Evolutionary conservation across 2,888 invertebrate genomes (phyloP).

Genomic region (Ectropis crepuscularia): DNA sequence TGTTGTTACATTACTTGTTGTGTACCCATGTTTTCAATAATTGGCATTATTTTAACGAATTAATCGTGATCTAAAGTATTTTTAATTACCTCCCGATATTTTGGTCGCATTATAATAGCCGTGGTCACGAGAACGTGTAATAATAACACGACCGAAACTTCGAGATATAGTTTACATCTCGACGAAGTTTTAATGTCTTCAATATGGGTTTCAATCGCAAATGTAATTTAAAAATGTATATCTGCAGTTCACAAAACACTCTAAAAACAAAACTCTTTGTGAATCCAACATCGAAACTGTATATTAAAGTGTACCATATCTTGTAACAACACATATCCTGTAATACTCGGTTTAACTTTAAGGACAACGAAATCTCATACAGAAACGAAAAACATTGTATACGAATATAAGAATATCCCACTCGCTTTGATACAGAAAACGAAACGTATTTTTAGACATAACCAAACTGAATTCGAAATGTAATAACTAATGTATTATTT

Average conservation of each 20-base stretch:
- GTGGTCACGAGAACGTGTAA: too few relatives aligned
- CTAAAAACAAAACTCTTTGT: constrained; percentile 39
- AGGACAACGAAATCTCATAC: constrained; percentile 66
- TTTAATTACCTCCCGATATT: too few relatives aligned
- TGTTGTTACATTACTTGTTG: too few relatives aligned
- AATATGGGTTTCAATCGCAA: neutral
- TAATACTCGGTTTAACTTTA: constrained; percentile 59
- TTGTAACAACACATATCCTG: constrained; percentile 78
- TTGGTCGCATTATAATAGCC: too few relatives aligned
- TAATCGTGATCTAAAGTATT: too few relatives aligned
- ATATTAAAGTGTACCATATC: constrained; percentile 61
- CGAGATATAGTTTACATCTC: neutral
- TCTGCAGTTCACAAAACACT: constrained; percentile 29
- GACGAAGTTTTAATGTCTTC: too few relatives aligned
- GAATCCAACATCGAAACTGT: constrained; percentile 51
- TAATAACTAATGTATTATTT: constrained; percentile 68
- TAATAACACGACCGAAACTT: neutral
- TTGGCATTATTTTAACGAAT: too few relatives aligned
- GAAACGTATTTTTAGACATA: constrained; percentile 64
- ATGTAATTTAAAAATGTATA: neutral
- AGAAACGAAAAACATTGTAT: constrained; percentile 69
- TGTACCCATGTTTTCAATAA: too few relatives aligned
- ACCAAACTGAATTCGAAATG: constrained; percentile 66
- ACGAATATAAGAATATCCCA: constrained; percentile 67
- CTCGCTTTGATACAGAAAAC: constrained; percentile 61